Percentiles rank a stretch among this genome's conserved stretches.
Conservation (phyloP, 2,797 vertebrate species). For the Microchirus variegatus region DNA sequence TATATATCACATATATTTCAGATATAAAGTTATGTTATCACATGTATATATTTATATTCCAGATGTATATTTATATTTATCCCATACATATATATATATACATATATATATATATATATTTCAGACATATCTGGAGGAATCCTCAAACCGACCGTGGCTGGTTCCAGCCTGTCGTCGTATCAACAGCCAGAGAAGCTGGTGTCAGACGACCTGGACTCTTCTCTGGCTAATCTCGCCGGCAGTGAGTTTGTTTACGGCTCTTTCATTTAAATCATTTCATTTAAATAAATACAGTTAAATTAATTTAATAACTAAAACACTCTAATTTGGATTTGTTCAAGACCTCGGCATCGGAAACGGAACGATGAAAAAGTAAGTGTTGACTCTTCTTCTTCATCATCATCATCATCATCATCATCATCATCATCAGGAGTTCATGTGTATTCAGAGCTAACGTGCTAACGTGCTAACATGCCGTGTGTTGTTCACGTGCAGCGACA, state of each 20-base stretch:
- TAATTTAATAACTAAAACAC: too few species aligned
- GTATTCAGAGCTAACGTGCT: slow-evolving; percentile 26
- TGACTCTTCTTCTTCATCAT: neutral
- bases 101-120: slow-evolving; percentile 11
- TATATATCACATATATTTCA: too few species aligned
- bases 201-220: slow-evolving; percentile 98
- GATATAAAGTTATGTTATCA: too few species aligned
- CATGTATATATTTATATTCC: too few species aligned
- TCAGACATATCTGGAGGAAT: slow-evolving; percentile 92
- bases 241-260: slow-evolving; percentile 85
- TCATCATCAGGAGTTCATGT: slow-evolving; percentile 26
- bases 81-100: neutral
- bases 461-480: slow-evolving; percentile 56
- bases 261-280: too few species aligned
- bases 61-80: too few species aligned
- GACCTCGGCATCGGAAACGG: slow-evolving; percentile 99
- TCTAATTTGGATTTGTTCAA: slow-evolving; percentile 50
- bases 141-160: slow-evolving; percentile 94
- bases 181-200: slow-evolving; percentile 93
- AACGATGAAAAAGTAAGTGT: slow-evolving; percentile 95
- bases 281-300: too few species aligned
- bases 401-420: neutral
- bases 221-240: slow-evolving; percentile 97
- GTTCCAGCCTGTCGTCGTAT: slow-evolving; percentile 87
- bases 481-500: slow-evolving; percentile 87